phyloP scores from a whole-genome alignment of 2,113 vertebrate genomes.

The western clawed frog (Xenopus tropicalis) region UCB_Xtro_10.0 CM004452.2:5864001-5864500 shows the following conservation, averaged over 20 bases:
- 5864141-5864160: too few species aligned
- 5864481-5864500: not conserved
- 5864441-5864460: slow-evolving; percentile 4
- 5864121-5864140: too few species aligned
- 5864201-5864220: not conserved
- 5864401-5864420: not conserved
- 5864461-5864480: not conserved
- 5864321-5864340: not conserved
- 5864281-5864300: slow-evolving; percentile 18
- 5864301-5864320: slow-evolving; percentile 19
- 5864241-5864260: slow-evolving; percentile 40
- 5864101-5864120: too few species aligned
- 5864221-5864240: slow-evolving; percentile 59
- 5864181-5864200: not conserved
- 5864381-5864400: slow-evolving; percentile 11
- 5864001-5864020: too few species aligned
- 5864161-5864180: too few species aligned
- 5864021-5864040: too few species aligned
- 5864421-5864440: not conserved
- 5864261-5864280: not conserved
- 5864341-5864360: slow-evolving; percentile 23
- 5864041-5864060: too few species aligned
- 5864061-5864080: too few species aligned
- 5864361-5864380: slow-evolving; percentile 40
- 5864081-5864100: too few species aligned